Percentiles rank a stretch among this genome's conserved stretches.
Evolutionary conservation across 30 jellyfish, hydroid and myxozoan genomes (phyloP).

Genomic region (Cassiopea xamachana): DNA sequence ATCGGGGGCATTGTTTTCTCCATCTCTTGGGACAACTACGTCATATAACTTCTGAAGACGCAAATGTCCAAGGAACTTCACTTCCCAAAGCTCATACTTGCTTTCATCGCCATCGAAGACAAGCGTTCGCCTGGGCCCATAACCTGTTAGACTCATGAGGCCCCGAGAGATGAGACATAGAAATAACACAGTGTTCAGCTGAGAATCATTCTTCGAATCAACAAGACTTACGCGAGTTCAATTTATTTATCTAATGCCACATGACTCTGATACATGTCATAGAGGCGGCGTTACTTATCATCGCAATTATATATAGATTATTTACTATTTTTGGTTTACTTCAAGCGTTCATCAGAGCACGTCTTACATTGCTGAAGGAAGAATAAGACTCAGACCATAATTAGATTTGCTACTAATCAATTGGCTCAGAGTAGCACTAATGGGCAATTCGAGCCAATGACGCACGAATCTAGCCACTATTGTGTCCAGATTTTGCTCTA

Average conservation of each 20-base stretch:
- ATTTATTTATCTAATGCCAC: background rate
- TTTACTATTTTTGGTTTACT: background rate
- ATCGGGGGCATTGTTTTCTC: background rate
- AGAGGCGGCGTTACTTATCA: background rate
- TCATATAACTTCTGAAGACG: constrained; percentile 11
- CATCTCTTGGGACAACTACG: constrained; percentile 7
- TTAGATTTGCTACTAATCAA: no score
- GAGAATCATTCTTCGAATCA: background rate
- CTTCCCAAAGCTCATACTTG: constrained; percentile 48
- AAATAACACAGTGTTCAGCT: background rate
- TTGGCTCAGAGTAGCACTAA: no score
- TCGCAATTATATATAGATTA: background rate
- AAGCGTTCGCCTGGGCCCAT: constrained; percentile 57
- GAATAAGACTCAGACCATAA: no score
- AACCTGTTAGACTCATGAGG: constrained; percentile 32
- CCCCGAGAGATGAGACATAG: background rate
- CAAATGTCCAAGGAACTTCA: constrained; percentile 26
- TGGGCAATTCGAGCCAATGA: no score
- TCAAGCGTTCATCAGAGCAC: background rate
- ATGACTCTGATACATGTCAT: background rate
- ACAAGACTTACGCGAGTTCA: background rate
- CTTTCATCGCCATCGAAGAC: constrained; percentile 45
- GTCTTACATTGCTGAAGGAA: background rate
- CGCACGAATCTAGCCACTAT: no score
- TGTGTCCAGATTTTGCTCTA: no score